Evolutionary conservation across 2,113 vertebrate genomes (phyloP).

Genomic region (Menura novaehollandiae): DNA sequence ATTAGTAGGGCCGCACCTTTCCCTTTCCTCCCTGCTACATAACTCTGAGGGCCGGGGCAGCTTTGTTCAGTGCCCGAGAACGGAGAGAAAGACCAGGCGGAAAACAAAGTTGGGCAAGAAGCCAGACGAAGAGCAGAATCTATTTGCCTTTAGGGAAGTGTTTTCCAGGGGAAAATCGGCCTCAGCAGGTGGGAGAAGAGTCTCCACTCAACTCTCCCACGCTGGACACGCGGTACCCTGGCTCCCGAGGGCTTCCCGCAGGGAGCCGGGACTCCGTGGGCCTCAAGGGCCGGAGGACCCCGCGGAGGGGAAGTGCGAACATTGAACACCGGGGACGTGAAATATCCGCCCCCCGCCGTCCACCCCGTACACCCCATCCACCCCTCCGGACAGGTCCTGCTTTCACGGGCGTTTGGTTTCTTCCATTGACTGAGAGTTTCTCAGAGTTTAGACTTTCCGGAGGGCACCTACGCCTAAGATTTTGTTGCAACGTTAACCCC

Average conservation of each 20-base stretch:
- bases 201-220: neutral
- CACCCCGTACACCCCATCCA: neutral
- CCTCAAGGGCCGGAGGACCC: neutral
- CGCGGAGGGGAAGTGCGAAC: neutral
- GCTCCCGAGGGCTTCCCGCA: neutral
- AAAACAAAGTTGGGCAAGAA: neutral
- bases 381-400: neutral
- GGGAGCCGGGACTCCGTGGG: neutral
- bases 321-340: neutral
- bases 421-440: neutral
- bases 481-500: neutral
- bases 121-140: neutral
- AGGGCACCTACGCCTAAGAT: neutral
- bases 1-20: neutral
- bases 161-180: neutral
- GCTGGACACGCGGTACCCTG: neutral
- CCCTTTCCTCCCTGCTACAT: neutral
- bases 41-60: neutral
- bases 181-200: neutral
- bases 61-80: neutral
- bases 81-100: neutral
- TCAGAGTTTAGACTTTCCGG: neutral
- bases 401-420: neutral
- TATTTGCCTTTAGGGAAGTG: neutral
- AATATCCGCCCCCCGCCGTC: neutral